Evolutionary conservation across 2,888 invertebrate genomes (phyloP).

Genomic region (Phanerotoma sp.): DNA sequence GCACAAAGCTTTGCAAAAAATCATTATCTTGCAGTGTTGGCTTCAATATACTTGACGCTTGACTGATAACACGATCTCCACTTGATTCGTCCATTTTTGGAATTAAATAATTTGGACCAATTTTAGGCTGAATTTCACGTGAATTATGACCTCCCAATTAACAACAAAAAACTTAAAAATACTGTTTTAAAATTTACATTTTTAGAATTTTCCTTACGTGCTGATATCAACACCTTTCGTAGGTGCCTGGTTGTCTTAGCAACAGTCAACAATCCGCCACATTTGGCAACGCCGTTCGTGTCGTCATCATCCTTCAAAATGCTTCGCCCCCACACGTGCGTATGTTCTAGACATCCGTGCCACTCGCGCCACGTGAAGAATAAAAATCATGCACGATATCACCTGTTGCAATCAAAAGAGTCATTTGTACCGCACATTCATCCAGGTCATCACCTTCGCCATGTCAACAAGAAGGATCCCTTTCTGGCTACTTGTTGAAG

Average conservation of each 20-base stretch:
- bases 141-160: no score
- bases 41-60: conserved; percentile 66
- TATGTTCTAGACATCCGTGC: conserved; percentile 10
- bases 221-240: conserved; percentile 51
- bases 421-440: conserved; percentile 24
- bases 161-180: background rate
- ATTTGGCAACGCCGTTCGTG: conserved; percentile 32
- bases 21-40: conserved; percentile 70
- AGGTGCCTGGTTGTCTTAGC: conserved; percentile 50
- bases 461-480: background rate
- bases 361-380: conserved; percentile 12
- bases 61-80: conserved; percentile 54
- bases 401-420: conserved; percentile 23
- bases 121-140: no score
- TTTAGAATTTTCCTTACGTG: conserved; percentile 32
- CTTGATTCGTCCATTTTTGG: conserved; percentile 10
- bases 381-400: conserved; percentile 21
- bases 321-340: conserved; percentile 7
- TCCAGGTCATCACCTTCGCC: background rate
- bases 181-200: background rate
- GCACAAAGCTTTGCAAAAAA: conserved; percentile 76
- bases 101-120: no score
- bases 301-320: conserved; percentile 18
- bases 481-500: conserved; percentile 10
- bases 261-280: conserved; percentile 52